Evolutionary conservation across 2,113 vertebrate species (phyloP).

Genomic region (Antechinus stuartii): DNA sequence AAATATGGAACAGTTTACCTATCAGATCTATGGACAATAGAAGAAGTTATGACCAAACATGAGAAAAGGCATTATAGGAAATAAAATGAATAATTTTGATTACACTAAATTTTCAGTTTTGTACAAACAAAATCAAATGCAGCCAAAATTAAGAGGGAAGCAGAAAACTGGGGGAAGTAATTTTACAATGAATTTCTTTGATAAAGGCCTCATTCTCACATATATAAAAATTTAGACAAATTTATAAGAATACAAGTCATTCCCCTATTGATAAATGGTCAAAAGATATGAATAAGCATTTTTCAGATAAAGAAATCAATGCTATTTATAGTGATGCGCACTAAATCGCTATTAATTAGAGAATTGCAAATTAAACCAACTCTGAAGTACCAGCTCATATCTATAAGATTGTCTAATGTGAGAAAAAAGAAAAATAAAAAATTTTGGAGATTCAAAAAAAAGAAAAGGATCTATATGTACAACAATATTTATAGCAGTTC

Average conservation of each 20-base stretch:
- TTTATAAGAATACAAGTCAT: background rate
- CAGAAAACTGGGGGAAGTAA: background rate
- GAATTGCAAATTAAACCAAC: background rate
- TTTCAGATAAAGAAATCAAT: background rate
- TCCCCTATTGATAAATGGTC: background rate
- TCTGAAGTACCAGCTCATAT: background rate
- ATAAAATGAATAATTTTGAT: background rate
- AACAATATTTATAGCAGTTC: no score
- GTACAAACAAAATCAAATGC: background rate
- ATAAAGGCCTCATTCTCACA: background rate
- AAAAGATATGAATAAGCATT: background rate
- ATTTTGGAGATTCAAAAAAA: background rate
- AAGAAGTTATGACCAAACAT: background rate
- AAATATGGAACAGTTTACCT: background rate
- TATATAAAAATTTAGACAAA: no score
- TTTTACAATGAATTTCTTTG: background rate
- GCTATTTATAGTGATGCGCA: background rate
- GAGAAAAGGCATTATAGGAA: background rate
- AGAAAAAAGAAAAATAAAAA: background rate
- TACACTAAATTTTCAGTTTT: background rate
- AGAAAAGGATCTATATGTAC: no score
- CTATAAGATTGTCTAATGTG: background rate
- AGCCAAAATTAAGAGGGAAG: background rate
- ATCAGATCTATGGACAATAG: background rate
- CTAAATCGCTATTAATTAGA: background rate